Base-by-base conservation (phyloP, 2,797 vertebrate genomes). In the Aplochiton taeniatus region DNA sequence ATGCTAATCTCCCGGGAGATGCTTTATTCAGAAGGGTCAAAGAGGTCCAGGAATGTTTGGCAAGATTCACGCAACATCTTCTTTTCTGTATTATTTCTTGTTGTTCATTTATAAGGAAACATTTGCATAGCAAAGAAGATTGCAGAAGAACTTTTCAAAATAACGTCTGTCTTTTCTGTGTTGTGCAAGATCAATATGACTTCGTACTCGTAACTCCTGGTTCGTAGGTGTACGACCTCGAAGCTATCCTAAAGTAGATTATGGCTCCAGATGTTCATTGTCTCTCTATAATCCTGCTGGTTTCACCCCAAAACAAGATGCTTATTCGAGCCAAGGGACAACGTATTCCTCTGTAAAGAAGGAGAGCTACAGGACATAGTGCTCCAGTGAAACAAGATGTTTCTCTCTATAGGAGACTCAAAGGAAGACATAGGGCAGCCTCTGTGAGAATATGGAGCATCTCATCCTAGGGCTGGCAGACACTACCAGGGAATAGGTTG, bases 21-120 rank as follows among this genome's bases (percentile, higher is more conserved):
- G 78, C 78, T 87, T 85, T 85, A 83, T 86, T 83, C 83, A 77
- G 79, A 77, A 77, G 78, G 89, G 89, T 91, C 89, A 90, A 87
- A 73, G 80, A 81, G 71, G 76, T 77, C 76, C 82, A 79, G 73
- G 68, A 80, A 80, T 84, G 75, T 81, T 88, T 89, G 81, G 84
- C 65, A 69, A 66, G 68, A 66, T 14, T 65, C 18, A 42, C 13
- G 9, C 11, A 31, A 51, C 60, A 13, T 64, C 53, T 52, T 31
- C 16, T 19, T n/a, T 8, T 12, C n/a, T 63, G 31, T 31, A 2
- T 54, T 58, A 19, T 59, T 20, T 53, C 19, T 85, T 78, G 42
- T 82, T 74, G 56, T 73, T 83, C 66, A 58, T 85, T 83, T 80
- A 69, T 43, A 70, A 73, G 79, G 81, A 75, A 17, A 17, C 17